phyloP scores from a whole-genome alignment of 1,140 invertebrate species.

The Yoshiicerus persimilis region DNA sequence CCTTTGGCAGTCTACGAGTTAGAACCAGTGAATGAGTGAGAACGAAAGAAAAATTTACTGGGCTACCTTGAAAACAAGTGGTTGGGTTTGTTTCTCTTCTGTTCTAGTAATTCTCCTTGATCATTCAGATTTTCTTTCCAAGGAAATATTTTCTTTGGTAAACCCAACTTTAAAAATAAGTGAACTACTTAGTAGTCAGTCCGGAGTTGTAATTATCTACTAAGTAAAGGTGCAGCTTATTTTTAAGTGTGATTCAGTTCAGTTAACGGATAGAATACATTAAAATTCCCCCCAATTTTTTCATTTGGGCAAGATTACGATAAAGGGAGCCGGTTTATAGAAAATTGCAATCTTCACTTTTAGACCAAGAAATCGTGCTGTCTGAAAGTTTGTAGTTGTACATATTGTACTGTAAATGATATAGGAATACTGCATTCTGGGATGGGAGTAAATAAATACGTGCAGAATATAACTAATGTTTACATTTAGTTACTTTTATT shows the following conservation, averaged over 20 bases:
- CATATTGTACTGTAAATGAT: too few species aligned
- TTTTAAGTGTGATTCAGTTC: neutral
- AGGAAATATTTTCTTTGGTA: neutral
- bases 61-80: constrained; percentile 6
- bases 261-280: neutral
- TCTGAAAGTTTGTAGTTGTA: too few species aligned
- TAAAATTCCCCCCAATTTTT: neutral
- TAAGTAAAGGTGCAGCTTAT: neutral
- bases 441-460: too few species aligned
- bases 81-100: neutral
- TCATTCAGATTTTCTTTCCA: neutral
- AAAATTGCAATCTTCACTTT: neutral
- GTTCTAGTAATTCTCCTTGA: neutral
- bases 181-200: neutral
- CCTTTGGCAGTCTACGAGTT: neutral
- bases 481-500: neutral
- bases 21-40: neutral
- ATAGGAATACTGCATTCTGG: too few species aligned
- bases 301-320: neutral
- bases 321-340: neutral
- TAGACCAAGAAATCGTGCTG: neutral
- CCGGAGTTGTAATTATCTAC: too few species aligned
- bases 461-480: neutral
- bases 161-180: neutral
- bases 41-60: neutral